Evolutionary conservation across 2,797 vertebrate species (phyloP), one percentile per base, ranked within the genome.

Genomic region (Chaetophractus vellerosus): DNA sequence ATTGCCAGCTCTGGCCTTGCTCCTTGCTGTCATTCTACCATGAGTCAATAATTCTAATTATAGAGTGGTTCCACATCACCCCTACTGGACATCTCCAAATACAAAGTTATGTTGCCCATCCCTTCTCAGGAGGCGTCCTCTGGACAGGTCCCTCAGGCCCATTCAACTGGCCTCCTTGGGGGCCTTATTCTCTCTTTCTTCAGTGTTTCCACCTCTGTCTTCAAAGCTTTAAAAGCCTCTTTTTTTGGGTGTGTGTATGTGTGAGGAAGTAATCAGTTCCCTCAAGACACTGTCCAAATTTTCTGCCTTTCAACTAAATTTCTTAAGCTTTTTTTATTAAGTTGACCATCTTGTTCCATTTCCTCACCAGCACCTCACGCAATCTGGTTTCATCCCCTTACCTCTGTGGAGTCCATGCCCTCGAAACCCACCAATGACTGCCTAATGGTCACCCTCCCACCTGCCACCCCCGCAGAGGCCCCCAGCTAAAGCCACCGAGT

Each of bases 401-500:
- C 33, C 41, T 24, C 55, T 0, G 0, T 6, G 14, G 26, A 45
- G 55, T 4, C 52, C 5, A 23, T 26, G 36, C 50, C 76, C 69
- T 1, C 0, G 14, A 88, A n/a, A 48, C 11, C 85, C 7, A 23
- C 36, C 38, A 2, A 2, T 4, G 2, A 14, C 14, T 31, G 36
- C 63, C 12, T n/a, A 6, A 57, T 0, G 36, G 75, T 9, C 26
- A 68, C 3, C 18, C 10, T 66, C n/a, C 64, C 12, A 64, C 1
- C 41, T 15, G 11, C 24, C 31, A 14, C 7, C 3, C 5, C 14
- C 15, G 4, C 36, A 6, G 55, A 61, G 26, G 66, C 72, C n/a
- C 21, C 45, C 12, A 0, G 72, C 36, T 10, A 45, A 14, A 76
- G 57, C 2, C 1, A 8, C 26, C 1, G 2, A 0, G 4, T 19